A percentile compares a stretch with the other conserved stretches of the same genome.
phyloP scores from a whole-genome alignment of 2,888 invertebrate species.

The Cheilosia grossa region DNA sequence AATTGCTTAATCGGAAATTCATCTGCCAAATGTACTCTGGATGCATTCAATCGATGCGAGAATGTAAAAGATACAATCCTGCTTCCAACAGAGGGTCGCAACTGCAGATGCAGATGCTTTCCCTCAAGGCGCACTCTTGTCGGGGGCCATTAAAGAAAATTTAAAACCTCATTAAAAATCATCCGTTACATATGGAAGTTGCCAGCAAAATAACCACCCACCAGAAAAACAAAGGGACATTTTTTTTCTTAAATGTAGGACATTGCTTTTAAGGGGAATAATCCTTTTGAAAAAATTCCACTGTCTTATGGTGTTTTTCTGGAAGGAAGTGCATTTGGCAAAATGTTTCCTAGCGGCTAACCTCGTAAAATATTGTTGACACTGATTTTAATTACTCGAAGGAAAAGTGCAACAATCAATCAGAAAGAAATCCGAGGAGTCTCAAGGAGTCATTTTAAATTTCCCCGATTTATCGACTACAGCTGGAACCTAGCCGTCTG shows the following conservation, averaged over 20 bases:
- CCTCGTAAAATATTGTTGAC: slow-evolving; percentile 25
- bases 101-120: not conserved
- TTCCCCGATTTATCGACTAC: too few species aligned
- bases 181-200: slow-evolving; percentile 41
- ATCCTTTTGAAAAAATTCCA: not conserved
- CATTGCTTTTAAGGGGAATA: not conserved
- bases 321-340: too few species aligned
- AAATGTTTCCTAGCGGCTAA: slow-evolving; percentile 46
- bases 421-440: too few species aligned
- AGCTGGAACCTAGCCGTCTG: too few species aligned
- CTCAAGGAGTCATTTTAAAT: not conserved
- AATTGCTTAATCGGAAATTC: slow-evolving; percentile 53
- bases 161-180: slow-evolving; percentile 32
- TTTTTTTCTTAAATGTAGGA: not conserved
- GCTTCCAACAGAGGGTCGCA: not conserved
- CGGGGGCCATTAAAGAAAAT: slow-evolving; percentile 21
- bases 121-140: not conserved
- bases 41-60: not conserved
- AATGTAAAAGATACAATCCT: not conserved
- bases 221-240: not conserved
- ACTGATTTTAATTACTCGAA: slow-evolving; percentile 61
- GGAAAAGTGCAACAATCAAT: not conserved
- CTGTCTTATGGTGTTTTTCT: not conserved
- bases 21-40: slow-evolving; percentile 4
- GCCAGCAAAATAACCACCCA: slow-evolving; percentile 4